Base-by-base conservation (phyloP, 1,140 invertebrate genomes). In the Cyclina sinensis region DNA sequence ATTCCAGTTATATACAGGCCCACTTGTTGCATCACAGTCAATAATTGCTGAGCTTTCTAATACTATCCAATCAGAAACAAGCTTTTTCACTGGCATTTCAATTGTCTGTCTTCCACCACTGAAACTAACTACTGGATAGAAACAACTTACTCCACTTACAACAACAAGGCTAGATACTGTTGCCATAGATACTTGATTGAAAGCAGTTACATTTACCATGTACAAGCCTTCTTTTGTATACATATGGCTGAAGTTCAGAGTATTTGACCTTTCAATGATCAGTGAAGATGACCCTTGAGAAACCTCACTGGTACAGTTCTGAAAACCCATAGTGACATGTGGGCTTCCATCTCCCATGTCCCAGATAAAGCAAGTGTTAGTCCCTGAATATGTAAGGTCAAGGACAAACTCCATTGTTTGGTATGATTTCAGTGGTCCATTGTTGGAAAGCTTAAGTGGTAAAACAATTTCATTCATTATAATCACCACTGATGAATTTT, bases 1-100 rank as follows among this genome's bases (percentile, higher is more conserved):
- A 16, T 86, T 78, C 91, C 91, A 92, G 4, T 74, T 65, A 79
- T 90, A 91, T 5, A 88, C 78, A 0, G 91, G 90, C 51, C 85
- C 86, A 14, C 76, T 74, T n/a, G 90, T 88, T 0, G 83, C 79
- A 59, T 91, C 39, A 80, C 91, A 92, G 54, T 89, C 76, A 27
- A 92, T 82, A 51, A 91, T 88, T 2, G 90, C 91, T 27, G 57
- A 86, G 32, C 91, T 92, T 43, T 90, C 86, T 16, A 91, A 43
- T 27, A 68, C 43, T 46, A 92, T 88, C 91, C 82, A 90, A 5
- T 88, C 76, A 11, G 91, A 92, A 57, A 87, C 82, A 32, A 89
- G 57, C 51, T 70, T 80, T 30, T 82, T 74, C 4, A 82, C 59
- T 27, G 91, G 91, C 16, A 73, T 79, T 54, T 91, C 86, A 14